Evolutionary conservation across 2,113 vertebrate genomes (phyloP), one percentile per base, ranked within the genome.

Genomic region (Brachionichthys hirsutus): DNA sequence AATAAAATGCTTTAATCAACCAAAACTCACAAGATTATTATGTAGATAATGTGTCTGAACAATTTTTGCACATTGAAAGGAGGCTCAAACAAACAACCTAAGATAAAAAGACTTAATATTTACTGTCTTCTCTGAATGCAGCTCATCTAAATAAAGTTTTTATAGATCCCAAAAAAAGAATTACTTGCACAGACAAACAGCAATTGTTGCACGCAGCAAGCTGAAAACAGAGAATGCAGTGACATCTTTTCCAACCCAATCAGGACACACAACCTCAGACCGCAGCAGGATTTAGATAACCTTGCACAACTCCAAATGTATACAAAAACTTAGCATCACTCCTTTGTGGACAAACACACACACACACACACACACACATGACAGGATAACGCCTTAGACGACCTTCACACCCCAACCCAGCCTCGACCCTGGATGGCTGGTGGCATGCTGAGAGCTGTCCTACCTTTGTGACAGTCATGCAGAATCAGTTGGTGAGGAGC

Each of bases 401-500:
- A 68, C 58, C 59, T 66, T 47, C 19, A 44, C 34, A 1, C n/a
- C 17, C 16, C 5, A 15, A 41, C 38, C 13, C 17, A 38, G 20
- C 35, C 19, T 18, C 9, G 5, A 46, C 12, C n/a, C 9, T 10
- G 15, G 24, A 62, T 5, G 44, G 24, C 4, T 6, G n/a, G 19
- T 54, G 60, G 45, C 49, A 44, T 12, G 3, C 52, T 55, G 22
- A 18, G 18, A 51, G 51, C 30, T 12, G 19, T 30, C 93, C 91
- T 94, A 96, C 94, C 94, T 95, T 93, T 89, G 94, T 93, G 92
- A 94, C 92, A 92, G 93, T 94, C 94, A 96, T 96, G 93, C 94
- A 95, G 94, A 89, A 89, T 72, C 85, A 87, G 87, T 79, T 78
- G 56, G 54, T 82, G 85, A 90, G 89, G 80, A 85, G 81, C 85